These are phyloP conservation scores for Nothura maculosa DNA, from an alignment of 2,797 vertebrate species.

Conservation along the genomic window DNA sequence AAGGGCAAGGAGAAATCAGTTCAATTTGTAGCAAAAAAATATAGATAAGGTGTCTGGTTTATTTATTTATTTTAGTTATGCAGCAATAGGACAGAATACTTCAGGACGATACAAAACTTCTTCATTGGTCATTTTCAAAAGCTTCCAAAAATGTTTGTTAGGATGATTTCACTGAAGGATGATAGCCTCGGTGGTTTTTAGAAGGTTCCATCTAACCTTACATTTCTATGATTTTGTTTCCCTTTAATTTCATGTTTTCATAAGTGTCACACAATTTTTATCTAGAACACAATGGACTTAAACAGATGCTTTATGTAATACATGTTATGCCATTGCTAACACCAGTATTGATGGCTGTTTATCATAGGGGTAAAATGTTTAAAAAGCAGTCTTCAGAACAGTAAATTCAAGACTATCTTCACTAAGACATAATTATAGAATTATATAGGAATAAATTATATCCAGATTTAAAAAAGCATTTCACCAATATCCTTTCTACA, in stretches of 20 bases:
- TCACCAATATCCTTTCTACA: not conserved
- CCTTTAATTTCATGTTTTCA: not conserved
- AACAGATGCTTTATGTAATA: not conserved
- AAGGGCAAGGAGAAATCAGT: not conserved
- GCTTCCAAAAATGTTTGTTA: not conserved
- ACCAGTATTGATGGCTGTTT: not conserved
- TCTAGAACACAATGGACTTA: not conserved
- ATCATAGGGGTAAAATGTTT: not conserved
- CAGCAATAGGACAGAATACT: not conserved
- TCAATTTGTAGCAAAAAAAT: not conserved
- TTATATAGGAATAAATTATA: not conserved
- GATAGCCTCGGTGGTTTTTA: not conserved
- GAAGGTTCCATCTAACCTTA: not conserved
- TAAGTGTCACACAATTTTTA: not conserved
- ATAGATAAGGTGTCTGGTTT: not conserved
- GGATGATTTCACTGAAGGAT: not conserved
- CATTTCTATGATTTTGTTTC: not conserved
- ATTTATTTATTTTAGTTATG: not conserved
- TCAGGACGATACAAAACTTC: fast-evolving
- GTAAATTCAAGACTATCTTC: not conserved
- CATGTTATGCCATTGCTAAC: not conserved
- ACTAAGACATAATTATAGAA: not conserved
- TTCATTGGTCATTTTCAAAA: not conserved
- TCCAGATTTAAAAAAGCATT: not conserved
- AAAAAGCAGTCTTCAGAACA: not conserved